These are phyloP conservation scores for Glyptemys insculpta DNA, from an alignment of 2,797 vertebrate species.

Conservation along the genomic window DNA sequence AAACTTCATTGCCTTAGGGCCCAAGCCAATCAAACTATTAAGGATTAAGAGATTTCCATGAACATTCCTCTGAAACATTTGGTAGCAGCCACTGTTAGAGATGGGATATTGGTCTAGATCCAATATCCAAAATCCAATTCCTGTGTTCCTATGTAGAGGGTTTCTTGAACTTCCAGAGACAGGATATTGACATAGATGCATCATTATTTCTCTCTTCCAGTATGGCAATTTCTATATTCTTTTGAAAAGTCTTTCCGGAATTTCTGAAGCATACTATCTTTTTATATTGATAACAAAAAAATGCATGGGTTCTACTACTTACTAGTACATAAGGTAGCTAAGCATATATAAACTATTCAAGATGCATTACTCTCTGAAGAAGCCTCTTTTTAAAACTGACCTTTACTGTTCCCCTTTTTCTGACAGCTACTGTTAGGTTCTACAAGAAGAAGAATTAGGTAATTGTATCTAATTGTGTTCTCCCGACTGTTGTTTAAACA, in stretches of 20 bases:
- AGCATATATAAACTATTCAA: no score
- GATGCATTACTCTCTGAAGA: background rate
- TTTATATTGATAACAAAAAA: background rate
- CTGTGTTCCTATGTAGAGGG: rapidly evolving
- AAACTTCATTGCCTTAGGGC: background rate
- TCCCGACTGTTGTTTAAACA: conserved; percentile 84
- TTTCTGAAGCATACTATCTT: background rate
- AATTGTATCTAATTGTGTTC: conserved; percentile 90
- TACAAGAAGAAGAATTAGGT: conserved; percentile 86
- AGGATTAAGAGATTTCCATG: background rate
- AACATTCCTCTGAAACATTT: background rate
- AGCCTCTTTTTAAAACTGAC: conserved; percentile 22
- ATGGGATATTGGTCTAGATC: background rate
- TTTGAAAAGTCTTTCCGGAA: background rate
- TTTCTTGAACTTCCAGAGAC: background rate
- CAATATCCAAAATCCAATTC: background rate
- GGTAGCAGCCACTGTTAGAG: background rate
- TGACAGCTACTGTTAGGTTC: conserved; percentile 16
- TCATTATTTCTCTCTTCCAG: background rate
- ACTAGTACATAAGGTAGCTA: rapidly evolving
- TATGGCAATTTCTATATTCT: background rate
- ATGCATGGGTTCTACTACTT: background rate
- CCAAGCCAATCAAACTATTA: background rate
- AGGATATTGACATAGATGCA: background rate
- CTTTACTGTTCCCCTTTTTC: conserved; percentile 39